A percentile compares a stretch with the other conserved stretches of the same genome.
These are phyloP conservation scores for Galeopsomyia nigrocyanea DNA, from an alignment of 2,888 invertebrate species.

Conservation along the genomic window DNA sequence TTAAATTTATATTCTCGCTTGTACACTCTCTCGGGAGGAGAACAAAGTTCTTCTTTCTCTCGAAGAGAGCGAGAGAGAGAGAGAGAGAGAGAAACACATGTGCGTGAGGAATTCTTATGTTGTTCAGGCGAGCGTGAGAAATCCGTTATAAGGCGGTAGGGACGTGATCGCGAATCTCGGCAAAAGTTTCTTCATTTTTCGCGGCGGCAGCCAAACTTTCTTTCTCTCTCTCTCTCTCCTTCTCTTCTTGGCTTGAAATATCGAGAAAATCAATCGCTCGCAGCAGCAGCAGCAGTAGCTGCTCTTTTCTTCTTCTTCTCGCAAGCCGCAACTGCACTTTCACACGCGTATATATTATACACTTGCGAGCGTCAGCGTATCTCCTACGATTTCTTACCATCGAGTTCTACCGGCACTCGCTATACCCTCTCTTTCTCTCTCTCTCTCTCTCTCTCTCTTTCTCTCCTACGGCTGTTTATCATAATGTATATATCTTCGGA, in stretches of 20 bases:
- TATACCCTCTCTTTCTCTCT: constrained; percentile 33
- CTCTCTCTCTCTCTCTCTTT: no score
- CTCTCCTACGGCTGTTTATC: constrained; percentile 39
- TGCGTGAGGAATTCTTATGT: no score
- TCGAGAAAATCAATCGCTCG: constrained; percentile 64
- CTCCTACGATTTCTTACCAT: background rate
- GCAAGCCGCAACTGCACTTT: constrained; percentile 38
- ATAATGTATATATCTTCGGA: constrained; percentile 38
- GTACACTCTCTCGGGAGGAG: no score
- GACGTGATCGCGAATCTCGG: constrained; percentile 59
- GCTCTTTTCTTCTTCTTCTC: constrained; percentile 4
- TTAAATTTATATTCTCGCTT: no score
- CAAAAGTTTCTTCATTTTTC: constrained; percentile 68
- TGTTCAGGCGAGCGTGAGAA: constrained; percentile 9
- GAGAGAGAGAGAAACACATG: no score
- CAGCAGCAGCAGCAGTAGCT: constrained; percentile 43
- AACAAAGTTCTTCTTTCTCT: no score
- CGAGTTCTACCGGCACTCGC: background rate
- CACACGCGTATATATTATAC: constrained; percentile 45
- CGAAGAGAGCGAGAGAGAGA: no score
- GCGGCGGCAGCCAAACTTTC: constrained; percentile 59
- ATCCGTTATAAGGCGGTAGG: constrained; percentile 51
- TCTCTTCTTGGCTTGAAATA: constrained; percentile 55
- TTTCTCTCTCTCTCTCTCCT: constrained; percentile 22
- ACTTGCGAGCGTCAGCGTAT: constrained; percentile 44